These are phyloP conservation scores for Caenorhabditis plicata DNA, from an alignment of 2,888 invertebrate genomes.

Conservation along the genomic window DNA sequence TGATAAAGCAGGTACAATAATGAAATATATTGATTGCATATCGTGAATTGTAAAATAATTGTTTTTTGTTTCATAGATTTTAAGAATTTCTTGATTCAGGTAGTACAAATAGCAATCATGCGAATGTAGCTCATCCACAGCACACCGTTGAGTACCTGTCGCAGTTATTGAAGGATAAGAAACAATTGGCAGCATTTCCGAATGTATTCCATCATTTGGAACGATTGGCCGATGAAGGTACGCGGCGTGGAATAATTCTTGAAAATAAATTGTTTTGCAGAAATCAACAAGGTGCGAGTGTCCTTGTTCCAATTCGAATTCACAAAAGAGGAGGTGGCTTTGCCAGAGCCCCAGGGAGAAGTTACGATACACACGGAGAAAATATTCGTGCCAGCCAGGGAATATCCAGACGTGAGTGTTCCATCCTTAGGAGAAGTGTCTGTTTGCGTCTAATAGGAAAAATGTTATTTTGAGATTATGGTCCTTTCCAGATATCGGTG, in stretches of 20 bases:
- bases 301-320: slow-evolving; percentile 98
- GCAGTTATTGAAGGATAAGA: slow-evolving; percentile 99
- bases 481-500: too few species aligned
- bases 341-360: slow-evolving; percentile 64
- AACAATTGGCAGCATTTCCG: slow-evolving; percentile 98
- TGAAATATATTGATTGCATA: too few species aligned
- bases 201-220: slow-evolving; percentile 99
- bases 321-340: slow-evolving; percentile 73
- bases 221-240: slow-evolving; percentile 97
- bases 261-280: slow-evolving; percentile 71
- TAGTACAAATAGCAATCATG: slow-evolving; percentile 18
- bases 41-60: too few species aligned
- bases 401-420: slow-evolving; percentile 93
- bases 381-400: slow-evolving; percentile 98
- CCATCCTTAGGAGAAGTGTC: too few species aligned
- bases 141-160: slow-evolving; percentile 98
- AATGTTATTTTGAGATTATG: too few species aligned
- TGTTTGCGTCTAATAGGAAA: too few species aligned
- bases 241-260: not conserved
- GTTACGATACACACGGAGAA: slow-evolving; percentile 93
- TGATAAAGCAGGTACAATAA: too few species aligned
- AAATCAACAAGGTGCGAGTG: slow-evolving; percentile 95
- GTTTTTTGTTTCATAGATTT: too few species aligned
- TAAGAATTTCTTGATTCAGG: slow-evolving; percentile 4
- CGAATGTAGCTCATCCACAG: slow-evolving; percentile 13